Evolutionary conservation across 92 coral and sea anemone genomes (phyloP).

Genomic region (Phenganax subtilis): DNA sequence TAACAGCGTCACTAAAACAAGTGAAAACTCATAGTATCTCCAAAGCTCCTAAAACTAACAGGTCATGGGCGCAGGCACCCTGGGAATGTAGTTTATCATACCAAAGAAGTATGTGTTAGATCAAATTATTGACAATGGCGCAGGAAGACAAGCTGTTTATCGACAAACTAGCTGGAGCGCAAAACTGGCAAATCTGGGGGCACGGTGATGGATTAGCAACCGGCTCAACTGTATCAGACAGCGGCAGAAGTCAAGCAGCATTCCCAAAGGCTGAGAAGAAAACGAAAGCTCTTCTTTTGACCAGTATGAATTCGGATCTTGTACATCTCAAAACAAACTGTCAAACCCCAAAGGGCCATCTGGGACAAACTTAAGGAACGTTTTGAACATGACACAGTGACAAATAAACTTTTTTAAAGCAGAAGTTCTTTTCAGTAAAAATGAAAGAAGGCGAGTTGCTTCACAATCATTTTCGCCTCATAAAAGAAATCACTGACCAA

Average conservation of each 20-base stretch:
- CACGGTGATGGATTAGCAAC: conserved; percentile 12
- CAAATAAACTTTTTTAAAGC: conserved; percentile 17
- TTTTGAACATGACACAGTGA: conserved; percentile 15
- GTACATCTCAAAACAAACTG: conserved; percentile 24
- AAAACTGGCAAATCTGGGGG: conserved; percentile 16
- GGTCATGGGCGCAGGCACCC: too few species aligned
- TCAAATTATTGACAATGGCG: conserved; percentile 4
- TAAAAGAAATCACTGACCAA: conserved; percentile 22
- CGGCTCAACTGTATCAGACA: conserved; percentile 8
- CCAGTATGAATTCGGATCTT: conserved; percentile 16
- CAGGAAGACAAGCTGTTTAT: conserved; percentile 25
- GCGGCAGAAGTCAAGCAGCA: background rate
- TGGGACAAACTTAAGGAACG: conserved; percentile 28
- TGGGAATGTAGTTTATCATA: background rate
- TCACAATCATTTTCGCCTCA: conserved; percentile 10
- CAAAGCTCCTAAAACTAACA: too few species aligned
- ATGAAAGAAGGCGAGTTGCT: conserved; percentile 6
- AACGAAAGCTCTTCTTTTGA: conserved; percentile 19
- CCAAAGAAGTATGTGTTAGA: background rate
- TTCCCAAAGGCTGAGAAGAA: conserved; percentile 15
- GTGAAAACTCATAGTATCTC: too few species aligned
- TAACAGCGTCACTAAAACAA: too few species aligned
- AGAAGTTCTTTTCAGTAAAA: conserved; percentile 13
- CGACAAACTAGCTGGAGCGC: conserved; percentile 9
- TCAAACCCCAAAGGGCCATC: conserved; percentile 22